phyloP scores from a whole-genome alignment of 2,113 vertebrate species.

The Ameiurus melas region DNA sequence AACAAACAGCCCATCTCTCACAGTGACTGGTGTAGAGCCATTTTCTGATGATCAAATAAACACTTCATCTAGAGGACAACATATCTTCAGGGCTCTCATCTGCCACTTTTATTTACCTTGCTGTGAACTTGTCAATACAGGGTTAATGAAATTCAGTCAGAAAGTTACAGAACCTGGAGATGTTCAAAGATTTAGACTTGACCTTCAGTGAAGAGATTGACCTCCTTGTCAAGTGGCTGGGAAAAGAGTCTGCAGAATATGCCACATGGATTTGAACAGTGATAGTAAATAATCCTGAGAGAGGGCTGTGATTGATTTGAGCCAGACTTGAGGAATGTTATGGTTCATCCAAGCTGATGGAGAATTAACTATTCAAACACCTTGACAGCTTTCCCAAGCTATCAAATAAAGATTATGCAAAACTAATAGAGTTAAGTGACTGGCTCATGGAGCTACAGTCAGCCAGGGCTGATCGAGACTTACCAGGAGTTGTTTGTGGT shows the following conservation, averaged over 20 bases:
- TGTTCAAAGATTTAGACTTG: not conserved
- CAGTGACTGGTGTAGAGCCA: too few relatives aligned
- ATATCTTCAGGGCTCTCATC: too few relatives aligned
- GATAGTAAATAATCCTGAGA: too few relatives aligned
- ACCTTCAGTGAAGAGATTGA: slow-evolving; percentile 31
- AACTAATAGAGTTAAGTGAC: not conserved
- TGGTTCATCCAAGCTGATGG: not conserved
- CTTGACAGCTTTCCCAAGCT: not conserved
- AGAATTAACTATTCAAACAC: not conserved
- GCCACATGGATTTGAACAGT: slow-evolving; percentile 14
- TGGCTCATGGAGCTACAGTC: not conserved
- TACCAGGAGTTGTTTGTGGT: not conserved
- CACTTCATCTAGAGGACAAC: too few relatives aligned
- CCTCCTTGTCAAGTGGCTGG: slow-evolving; percentile 31
- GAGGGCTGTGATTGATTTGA: not conserved
- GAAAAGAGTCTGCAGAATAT: slow-evolving; percentile 15
- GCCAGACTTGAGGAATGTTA: not conserved
- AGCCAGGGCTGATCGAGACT: too few relatives aligned
- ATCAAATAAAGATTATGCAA: not conserved
- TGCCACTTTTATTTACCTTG: too few relatives aligned
- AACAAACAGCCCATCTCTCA: too few relatives aligned
- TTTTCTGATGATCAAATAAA: too few relatives aligned
- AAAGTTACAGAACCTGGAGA: too few relatives aligned
- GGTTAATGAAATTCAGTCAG: too few relatives aligned
- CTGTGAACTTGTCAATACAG: too few relatives aligned